Base-by-base conservation (phyloP, 2,888 invertebrate genomes). In the Stictocephala bisonia region DNA sequence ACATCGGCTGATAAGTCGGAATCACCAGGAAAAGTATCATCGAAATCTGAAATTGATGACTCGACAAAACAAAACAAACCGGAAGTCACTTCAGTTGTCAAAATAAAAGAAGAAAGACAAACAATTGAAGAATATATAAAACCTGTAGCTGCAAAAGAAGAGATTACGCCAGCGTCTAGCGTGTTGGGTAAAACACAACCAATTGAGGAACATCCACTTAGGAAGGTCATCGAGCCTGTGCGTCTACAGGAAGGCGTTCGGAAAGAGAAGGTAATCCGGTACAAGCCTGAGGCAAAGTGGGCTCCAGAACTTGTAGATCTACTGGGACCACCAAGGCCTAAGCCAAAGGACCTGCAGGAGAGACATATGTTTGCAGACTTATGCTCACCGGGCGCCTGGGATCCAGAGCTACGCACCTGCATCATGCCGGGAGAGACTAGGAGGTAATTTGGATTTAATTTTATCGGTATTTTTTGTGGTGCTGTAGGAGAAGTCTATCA, bases 251-350 rank as follows among this genome's bases (percentile, higher is more conserved):
- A 60, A 22, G 60, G 60, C 18, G 20, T 29, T 6, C 4, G 64
- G 41, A 64, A 15, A 15, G 64, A 64, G 44, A 64, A 64, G 64
- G 64, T 64, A 44, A 64, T 64, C 64, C 31, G 60, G 40, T 60
- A 60, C 40, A 60, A 60, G 13, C 35, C 60, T 20, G 60, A 60
- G 35, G 22, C 20, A 22, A 64, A 64, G 44, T 64, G 64, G 64
- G 64, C 64, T 1, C 60, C 60, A 1, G 64, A 27, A 1, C 64
- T 64, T 1, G 64, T 64, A 44, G 64, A 64, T 44, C 22, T 64
- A 4, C n/a, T 64, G 64, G 64, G 40, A n/a, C 40, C 64, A 13
- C 24, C 44, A n/a, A 26, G 64, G 24, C 15, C 4, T 24, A 64
- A 44, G 64, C 29, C 56, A 26, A 56, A 56, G 56, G 26, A 44